Evolutionary conservation across 1,140 invertebrate genomes (phyloP).

Genomic region (Ips typographus): DNA sequence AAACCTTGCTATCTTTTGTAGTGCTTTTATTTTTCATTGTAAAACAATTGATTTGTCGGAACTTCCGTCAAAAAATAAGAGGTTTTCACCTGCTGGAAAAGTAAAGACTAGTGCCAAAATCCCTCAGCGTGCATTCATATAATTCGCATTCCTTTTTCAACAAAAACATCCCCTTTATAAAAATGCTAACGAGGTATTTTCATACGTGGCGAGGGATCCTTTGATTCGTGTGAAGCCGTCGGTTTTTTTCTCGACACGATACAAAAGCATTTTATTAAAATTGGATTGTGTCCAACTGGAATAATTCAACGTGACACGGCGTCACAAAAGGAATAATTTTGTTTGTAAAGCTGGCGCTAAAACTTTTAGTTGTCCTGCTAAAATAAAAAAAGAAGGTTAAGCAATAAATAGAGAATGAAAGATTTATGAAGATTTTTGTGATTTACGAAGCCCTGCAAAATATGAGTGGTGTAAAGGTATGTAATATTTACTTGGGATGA

Average conservation of each 20-base stretch:
- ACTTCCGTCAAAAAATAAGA: too few species aligned
- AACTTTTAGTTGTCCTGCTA: constrained; percentile 32
- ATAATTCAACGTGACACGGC: constrained; percentile 36
- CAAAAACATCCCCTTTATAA: constrained; percentile 21
- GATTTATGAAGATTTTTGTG: constrained; percentile 5
- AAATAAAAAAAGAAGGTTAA: constrained; percentile 26
- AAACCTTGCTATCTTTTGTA: too few species aligned
- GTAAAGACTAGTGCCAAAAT: too few species aligned
- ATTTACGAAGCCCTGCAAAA: background rate
- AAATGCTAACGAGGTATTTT: constrained; percentile 33
- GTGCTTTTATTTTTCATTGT: too few species aligned
- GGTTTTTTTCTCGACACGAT: constrained; percentile 28
- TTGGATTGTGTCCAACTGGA: constrained; percentile 36
- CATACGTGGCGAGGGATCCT: constrained; percentile 29
- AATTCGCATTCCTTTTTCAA: constrained; percentile 1
- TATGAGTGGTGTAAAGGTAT: background rate
- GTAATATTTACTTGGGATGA: background rate
- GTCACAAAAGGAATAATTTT: constrained; percentile 36
- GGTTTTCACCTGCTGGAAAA: too few species aligned
- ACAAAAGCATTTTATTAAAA: constrained; percentile 39
- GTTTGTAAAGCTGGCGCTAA: constrained; percentile 35
- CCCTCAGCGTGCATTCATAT: too few species aligned
- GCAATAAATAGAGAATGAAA: constrained; percentile 26
- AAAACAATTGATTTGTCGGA: too few species aligned
- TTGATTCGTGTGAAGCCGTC: constrained; percentile 31